Conservation (phyloP, 1,140 invertebrate species). For the Bombus cullumanus region DNA sequence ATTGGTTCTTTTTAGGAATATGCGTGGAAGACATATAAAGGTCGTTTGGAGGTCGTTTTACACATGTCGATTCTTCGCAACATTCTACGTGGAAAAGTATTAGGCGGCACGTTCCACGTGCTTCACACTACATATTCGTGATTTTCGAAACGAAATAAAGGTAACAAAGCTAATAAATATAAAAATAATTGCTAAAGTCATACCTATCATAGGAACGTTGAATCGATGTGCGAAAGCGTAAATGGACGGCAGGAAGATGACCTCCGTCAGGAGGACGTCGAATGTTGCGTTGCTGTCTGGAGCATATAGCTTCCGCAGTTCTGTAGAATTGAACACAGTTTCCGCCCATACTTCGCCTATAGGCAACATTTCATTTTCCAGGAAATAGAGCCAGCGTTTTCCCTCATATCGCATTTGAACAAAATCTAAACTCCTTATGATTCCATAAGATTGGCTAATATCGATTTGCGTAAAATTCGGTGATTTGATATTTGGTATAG, state of each 20-base stretch:
- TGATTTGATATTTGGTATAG: constrained; percentile 64
- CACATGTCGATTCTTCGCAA: no score
- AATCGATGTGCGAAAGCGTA: constrained; percentile 61
- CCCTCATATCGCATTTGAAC: neutral
- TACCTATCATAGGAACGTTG: constrained; percentile 68
- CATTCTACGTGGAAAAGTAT: no score
- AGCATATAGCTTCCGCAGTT: constrained; percentile 62
- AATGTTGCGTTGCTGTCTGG: constrained; percentile 58
- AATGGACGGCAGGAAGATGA: neutral
- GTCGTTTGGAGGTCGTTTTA: fast-evolving
- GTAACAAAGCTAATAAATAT: fast-evolving
- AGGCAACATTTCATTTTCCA: fast-evolving
- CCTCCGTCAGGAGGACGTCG: constrained; percentile 64
- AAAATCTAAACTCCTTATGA: neutral
- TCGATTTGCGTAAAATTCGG: constrained; percentile 69
- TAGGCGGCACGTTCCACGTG: no score
- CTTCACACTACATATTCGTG: no score
- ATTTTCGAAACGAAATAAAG: no score
- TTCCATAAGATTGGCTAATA: neutral
- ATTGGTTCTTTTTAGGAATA: no score
- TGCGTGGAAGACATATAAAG: no score
- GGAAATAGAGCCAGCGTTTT: neutral
- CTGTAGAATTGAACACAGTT: constrained; percentile 35
- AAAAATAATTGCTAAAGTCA: neutral
- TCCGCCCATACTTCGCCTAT: fast-evolving